Evolutionary conservation across 2,888 invertebrate genomes (phyloP).

Genomic region (Augochlorella aurata): DNA sequence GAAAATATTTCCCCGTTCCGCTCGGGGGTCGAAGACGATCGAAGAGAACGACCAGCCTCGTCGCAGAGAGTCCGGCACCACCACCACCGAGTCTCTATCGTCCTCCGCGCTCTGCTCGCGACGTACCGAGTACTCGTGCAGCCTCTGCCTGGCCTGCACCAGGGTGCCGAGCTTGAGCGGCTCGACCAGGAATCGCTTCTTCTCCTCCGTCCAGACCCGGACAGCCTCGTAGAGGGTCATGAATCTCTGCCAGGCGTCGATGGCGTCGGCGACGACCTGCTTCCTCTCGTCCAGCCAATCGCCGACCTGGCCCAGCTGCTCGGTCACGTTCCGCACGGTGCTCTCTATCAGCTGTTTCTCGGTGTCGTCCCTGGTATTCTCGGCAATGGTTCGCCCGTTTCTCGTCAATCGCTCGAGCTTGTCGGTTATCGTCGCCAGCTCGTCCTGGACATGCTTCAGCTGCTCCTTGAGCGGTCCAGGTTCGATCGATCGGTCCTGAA

Average conservation of each 20-base stretch:
- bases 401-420: constrained; percentile 90
- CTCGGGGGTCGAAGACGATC: too few relatives aligned
- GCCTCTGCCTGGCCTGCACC: constrained; percentile 91
- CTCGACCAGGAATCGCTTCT: constrained; percentile 90
- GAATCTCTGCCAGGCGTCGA: constrained; percentile 95
- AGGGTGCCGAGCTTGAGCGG: constrained; percentile 90
- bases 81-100: too few relatives aligned
- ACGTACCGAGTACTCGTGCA: constrained; percentile 92
- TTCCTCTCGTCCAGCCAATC: constrained; percentile 92
- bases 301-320: constrained; percentile 90
- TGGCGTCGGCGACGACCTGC: constrained; percentile 91
- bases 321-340: constrained; percentile 89
- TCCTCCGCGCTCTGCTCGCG: too few relatives aligned
- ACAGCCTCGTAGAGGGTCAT: constrained; percentile 91
- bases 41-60: too few relatives aligned
- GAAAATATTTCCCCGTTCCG: too few relatives aligned
- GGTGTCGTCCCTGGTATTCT: constrained; percentile 89
- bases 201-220: constrained; percentile 92
- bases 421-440: constrained; percentile 88
- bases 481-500: constrained; percentile 90
- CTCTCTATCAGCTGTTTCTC: constrained; percentile 90
- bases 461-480: constrained; percentile 90
- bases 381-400: constrained; percentile 90
- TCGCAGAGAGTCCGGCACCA: too few relatives aligned
- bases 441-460: constrained; percentile 89